Evolutionary conservation across 2,113 vertebrate genomes (phyloP).

Genomic region (Scomber japonicus): DNA sequence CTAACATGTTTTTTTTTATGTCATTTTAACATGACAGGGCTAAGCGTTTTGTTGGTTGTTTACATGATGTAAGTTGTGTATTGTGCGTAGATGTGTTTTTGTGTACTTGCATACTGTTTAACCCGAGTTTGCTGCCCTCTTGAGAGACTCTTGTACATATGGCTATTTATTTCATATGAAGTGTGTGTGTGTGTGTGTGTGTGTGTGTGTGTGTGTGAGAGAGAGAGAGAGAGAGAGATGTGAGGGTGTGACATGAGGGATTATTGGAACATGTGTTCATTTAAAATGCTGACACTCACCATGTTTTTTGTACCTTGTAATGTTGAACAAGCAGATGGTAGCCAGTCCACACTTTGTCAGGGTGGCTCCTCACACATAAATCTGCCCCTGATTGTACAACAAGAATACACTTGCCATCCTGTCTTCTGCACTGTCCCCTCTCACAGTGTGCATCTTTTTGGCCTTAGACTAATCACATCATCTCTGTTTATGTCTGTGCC

Average conservation of each 20-base stretch:
- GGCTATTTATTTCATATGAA: constrained; percentile 77
- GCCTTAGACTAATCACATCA: not conserved
- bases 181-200: constrained; percentile 26
- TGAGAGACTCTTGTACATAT: constrained; percentile 66
- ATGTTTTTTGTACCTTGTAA: constrained; percentile 26
- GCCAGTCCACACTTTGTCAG: not conserved
- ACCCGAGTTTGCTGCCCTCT: constrained; percentile 42
- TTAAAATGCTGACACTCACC: constrained; percentile 31
- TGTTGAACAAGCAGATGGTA: constrained; percentile 32
- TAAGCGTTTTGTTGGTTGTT: constrained; percentile 57
- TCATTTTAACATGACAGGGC: constrained; percentile 67
- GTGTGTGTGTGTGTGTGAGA: not conserved
- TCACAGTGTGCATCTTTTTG: not conserved
- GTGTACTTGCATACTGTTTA: constrained; percentile 35
- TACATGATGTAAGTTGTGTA: constrained; percentile 29
- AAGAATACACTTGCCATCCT: not conserved
- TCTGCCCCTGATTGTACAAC: constrained; percentile 6
- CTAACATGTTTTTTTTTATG: constrained; percentile 14
- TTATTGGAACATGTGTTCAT: constrained; percentile 28
- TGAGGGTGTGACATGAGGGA: not conserved
- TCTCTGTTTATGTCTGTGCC: constrained; percentile 1
- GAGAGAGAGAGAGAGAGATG: no score
- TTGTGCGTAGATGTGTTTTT: constrained; percentile 41
- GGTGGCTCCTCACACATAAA: constrained; percentile 5
- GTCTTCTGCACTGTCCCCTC: not conserved